phyloP scores from a whole-genome alignment of 1,140 invertebrate species.

The Acromyrmex echinatior region DNA sequence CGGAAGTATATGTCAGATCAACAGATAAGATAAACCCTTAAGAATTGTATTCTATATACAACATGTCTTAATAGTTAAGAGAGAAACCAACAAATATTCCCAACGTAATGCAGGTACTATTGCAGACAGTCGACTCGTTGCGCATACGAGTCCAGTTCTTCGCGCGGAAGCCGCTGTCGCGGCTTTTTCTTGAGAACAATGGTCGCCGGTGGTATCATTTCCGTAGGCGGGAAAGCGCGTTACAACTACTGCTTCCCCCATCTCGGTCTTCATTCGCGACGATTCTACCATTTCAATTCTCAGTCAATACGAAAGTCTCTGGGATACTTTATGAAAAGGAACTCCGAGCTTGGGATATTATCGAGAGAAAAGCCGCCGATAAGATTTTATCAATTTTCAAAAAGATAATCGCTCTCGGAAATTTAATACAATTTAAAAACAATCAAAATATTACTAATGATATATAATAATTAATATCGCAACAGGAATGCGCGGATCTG shows the following conservation, averaged over 20 bases:
- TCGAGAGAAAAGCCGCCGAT: not conserved
- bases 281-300: constrained; percentile 14
- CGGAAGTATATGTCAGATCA: not conserved
- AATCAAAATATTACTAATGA: not conserved
- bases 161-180: constrained; percentile 67
- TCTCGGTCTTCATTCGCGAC: not conserved
- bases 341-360: not conserved
- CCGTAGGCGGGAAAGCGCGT: constrained; percentile 52
- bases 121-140: not conserved
- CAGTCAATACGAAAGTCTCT: not conserved
- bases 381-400: not conserved
- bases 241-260: not conserved
- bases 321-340: not conserved
- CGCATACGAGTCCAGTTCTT: constrained; percentile 54
- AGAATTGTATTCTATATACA: not conserved
- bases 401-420: not conserved
- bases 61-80: not conserved
- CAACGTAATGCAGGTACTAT: not conserved
- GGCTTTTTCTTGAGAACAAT: constrained; percentile 62
- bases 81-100: not conserved
- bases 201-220: constrained; percentile 63
- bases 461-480: constrained; percentile 12
- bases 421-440: not conserved
- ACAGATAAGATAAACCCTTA: not conserved
- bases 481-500: constrained; percentile 28